A percentile compares a stretch with the other conserved stretches of the same genome.
These are phyloP conservation scores for Hololepta plana DNA, from an alignment of 2,888 invertebrate species.

Conservation along the genomic window DNA sequence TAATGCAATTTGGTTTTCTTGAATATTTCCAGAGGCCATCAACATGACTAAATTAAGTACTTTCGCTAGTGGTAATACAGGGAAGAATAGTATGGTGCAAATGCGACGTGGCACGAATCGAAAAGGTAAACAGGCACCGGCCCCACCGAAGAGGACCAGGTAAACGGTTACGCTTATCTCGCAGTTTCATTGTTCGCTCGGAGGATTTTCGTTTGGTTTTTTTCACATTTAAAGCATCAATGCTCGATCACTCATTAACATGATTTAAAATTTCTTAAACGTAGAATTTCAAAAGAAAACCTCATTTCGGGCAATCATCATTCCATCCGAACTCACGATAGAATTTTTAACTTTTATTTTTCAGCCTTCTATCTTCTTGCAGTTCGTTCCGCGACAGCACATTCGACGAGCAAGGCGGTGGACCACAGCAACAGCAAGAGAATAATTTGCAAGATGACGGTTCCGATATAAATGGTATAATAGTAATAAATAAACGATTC, in stretches of 20 bases:
- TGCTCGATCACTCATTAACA: no score
- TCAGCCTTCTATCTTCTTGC: slow-evolving; percentile 61
- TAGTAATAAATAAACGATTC: slow-evolving; percentile 25
- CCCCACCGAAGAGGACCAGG: slow-evolving; percentile 91
- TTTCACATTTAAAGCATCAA: no score
- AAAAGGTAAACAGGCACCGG: slow-evolving; percentile 85
- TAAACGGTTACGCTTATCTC: no score
- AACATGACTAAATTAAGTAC: slow-evolving; percentile 38
- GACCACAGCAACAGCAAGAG: no score
- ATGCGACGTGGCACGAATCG: slow-evolving; percentile 73
- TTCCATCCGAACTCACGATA: background rate
- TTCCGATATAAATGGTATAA: slow-evolving; percentile 33
- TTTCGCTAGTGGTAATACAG: slow-evolving; percentile 37
- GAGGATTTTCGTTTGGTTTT: no score
- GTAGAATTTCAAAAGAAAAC: background rate
- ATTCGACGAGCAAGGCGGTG: slow-evolving; percentile 45
- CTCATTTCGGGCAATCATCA: background rate
- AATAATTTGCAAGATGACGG: slow-evolving; percentile 36
- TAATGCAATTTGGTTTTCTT: no score
- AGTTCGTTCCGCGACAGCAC: slow-evolving; percentile 76
- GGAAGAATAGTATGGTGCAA: slow-evolving; percentile 53
- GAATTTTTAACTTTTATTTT: slow-evolving; percentile 18
- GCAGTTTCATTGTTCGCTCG: slow-evolving; percentile 6
- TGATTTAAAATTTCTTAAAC: no score
- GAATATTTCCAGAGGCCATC: slow-evolving; percentile 12